Conservation (phyloP, 2,888 invertebrate species). For the Agrochola lota region DNA sequence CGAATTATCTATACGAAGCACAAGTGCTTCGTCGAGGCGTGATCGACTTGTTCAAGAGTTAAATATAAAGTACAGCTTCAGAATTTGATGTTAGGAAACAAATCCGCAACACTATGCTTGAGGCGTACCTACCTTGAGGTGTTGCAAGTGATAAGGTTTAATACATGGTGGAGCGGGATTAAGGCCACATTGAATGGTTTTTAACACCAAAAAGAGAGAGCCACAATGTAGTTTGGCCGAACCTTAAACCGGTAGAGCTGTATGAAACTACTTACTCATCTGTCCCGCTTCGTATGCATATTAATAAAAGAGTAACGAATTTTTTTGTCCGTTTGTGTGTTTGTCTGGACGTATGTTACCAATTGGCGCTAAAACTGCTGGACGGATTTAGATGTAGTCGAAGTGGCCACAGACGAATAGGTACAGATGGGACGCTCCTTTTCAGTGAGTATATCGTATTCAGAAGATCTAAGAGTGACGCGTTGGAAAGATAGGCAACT, state of each 20-base stretch:
- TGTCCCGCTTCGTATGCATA: neutral
- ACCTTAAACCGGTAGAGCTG: neutral
- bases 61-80: constrained; percentile 47
- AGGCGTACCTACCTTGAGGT: constrained; percentile 14
- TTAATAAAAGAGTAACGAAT: no score
- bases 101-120: constrained; percentile 22
- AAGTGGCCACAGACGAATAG: no score
- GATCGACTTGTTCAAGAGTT: constrained; percentile 58
- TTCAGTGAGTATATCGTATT: no score
- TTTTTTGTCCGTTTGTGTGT: no score
- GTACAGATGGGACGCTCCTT: no score
- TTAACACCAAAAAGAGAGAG: neutral
- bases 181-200: neutral
- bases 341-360: no score
- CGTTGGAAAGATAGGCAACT: no score
- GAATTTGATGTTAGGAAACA: constrained; percentile 58
- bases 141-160: constrained; percentile 35
- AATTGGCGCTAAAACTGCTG: no score
- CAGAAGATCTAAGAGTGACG: no score
- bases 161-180: neutral
- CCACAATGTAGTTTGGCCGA: neutral
- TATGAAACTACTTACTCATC: neutral
- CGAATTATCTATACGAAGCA: no score
- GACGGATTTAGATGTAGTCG: no score
- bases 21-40: constrained; percentile 51